Conservation (phyloP, 2,888 invertebrate species). For the Brenthis hecate region DNA sequence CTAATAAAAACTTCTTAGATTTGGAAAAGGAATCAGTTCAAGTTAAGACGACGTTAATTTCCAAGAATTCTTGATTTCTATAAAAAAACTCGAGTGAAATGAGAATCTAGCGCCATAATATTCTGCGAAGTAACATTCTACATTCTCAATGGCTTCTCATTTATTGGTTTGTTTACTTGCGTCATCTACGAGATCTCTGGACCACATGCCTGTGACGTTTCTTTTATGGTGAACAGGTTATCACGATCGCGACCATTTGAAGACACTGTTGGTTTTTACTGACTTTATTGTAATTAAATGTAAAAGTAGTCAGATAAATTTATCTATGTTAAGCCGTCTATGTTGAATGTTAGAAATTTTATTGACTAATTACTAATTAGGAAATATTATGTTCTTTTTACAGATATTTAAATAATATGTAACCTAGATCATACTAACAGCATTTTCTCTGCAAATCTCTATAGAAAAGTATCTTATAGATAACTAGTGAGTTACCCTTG, state of each 20-base stretch:
- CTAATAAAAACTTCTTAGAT: conserved; percentile 5
- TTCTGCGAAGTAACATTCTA: conserved; percentile 10
- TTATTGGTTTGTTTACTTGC: conserved; percentile 13
- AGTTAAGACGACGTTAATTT: conserved; percentile 12
- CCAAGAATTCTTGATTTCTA: conserved; percentile 9
- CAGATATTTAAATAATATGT: too few species aligned
- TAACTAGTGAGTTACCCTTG: too few species aligned
- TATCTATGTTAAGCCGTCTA: conserved; percentile 7
- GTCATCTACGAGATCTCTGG: neutral
- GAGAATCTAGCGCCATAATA: conserved; percentile 7
- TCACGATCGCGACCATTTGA: conserved; percentile 11
- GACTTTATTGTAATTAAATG: conserved; percentile 14
- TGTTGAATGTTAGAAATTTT: neutral
- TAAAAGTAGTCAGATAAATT: conserved; percentile 11
- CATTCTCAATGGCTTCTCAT: conserved; percentile 4
- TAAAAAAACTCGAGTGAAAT: conserved; percentile 6
- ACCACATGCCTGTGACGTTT: conserved; percentile 19
- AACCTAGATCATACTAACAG: too few species aligned
- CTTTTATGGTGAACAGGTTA: conserved; percentile 15
- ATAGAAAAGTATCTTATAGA: too few species aligned
- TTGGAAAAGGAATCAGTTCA: neutral
- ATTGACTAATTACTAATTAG: neutral
- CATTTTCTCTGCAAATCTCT: too few species aligned
- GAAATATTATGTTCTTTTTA: neutral
- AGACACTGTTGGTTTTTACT: conserved; percentile 9